Percentiles rank a stretch among this genome's conserved stretches.
Conservation (phyloP, 2,888 invertebrate species). For the Ptilodon capucinus region DNA sequence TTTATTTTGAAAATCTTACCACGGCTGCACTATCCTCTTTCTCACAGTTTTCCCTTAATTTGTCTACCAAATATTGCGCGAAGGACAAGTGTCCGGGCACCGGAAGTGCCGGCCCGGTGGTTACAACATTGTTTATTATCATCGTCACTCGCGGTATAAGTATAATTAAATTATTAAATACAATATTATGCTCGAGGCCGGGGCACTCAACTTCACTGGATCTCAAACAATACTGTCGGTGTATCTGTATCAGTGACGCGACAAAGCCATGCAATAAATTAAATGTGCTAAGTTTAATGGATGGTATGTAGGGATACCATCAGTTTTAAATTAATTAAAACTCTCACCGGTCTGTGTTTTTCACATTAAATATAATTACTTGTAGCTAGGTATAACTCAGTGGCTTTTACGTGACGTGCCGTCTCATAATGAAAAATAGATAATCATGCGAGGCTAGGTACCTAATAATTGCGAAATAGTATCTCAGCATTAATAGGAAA, state of each 20-base stretch:
- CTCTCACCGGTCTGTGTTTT: not conserved
- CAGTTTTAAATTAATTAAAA: too few species aligned
- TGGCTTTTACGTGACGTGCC: too few species aligned
- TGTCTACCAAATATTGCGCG: constrained; percentile 55
- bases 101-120: constrained; percentile 45
- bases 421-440: too few species aligned
- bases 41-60: constrained; percentile 37
- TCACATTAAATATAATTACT: not conserved
- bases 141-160: constrained; percentile 20
- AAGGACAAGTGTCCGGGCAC: constrained; percentile 58
- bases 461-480: too few species aligned
- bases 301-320: not conserved
- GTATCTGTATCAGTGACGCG: not conserved
- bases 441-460: too few species aligned
- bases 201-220: not conserved
- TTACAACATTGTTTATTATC: constrained; percentile 55
- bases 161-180: not conserved
- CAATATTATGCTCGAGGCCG: not conserved
- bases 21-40: constrained; percentile 41
- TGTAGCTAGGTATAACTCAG: too few species aligned
- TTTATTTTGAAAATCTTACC: constrained; percentile 48
- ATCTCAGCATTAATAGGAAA: too few species aligned
- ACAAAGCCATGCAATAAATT: not conserved
- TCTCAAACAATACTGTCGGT: not conserved
- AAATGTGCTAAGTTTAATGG: not conserved